These are phyloP conservation scores for Gadus macrocephalus DNA, from an alignment of 2,113 vertebrate genomes.

Conservation along the genomic window DNA sequence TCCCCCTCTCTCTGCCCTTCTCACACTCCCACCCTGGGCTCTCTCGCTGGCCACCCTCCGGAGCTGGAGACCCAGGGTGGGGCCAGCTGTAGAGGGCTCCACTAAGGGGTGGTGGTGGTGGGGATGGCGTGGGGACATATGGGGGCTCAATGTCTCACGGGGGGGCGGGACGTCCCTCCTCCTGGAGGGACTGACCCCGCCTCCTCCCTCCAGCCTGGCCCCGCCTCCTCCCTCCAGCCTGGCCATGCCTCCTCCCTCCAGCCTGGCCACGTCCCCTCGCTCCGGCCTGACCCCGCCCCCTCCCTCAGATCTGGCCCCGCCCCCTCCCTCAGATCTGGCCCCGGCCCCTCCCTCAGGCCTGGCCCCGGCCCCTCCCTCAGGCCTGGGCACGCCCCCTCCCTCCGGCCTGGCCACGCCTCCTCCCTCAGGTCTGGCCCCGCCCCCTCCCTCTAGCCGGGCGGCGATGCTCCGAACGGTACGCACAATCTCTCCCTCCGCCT, in stretches of 20 bases:
- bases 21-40: constrained; percentile 44
- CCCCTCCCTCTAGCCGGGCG: constrained; percentile 76
- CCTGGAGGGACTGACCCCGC: constrained; percentile 18
- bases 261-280: constrained; percentile 70
- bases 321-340: constrained; percentile 76
- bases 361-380: background rate
- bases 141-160: background rate
- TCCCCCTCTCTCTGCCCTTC: constrained; percentile 32
- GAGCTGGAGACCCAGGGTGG: constrained; percentile 39
- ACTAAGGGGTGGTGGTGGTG: constrained; percentile 25
- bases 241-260: background rate
- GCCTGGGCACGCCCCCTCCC: constrained; percentile 34
- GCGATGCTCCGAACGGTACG: constrained; percentile 60
- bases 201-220: constrained; percentile 82
- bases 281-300: constrained; percentile 73
- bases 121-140: constrained; percentile 18
- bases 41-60: constrained; percentile 69
- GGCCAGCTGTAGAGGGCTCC: constrained; percentile 37
- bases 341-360: constrained; percentile 39
- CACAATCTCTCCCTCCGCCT: background rate
- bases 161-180: constrained; percentile 44
- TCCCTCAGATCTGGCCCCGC: constrained; percentile 4
- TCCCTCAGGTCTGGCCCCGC: constrained; percentile 16
- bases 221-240: constrained; percentile 37
- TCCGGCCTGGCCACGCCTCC: constrained; percentile 31